phyloP scores from a whole-genome alignment of 2,797 vertebrate genomes.

The Sebastes cheni region DNA sequence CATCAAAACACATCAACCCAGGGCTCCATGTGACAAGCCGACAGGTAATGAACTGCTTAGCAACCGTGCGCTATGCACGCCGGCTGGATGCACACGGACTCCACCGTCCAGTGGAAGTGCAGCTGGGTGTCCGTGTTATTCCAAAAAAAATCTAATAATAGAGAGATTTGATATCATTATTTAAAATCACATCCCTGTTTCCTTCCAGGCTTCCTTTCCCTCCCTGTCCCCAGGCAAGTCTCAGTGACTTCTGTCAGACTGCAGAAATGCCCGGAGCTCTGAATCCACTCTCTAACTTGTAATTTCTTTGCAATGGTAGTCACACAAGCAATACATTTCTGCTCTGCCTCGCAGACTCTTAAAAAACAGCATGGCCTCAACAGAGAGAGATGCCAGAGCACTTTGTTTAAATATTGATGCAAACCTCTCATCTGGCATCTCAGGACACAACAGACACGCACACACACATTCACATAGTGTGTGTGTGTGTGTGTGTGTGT shows the following conservation, averaged over 20 bases:
- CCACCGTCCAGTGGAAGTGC: neutral
- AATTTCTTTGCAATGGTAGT: slow-evolving; percentile 54
- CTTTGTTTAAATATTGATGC: slow-evolving; percentile 82
- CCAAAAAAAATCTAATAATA: neutral
- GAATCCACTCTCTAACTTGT: slow-evolving; percentile 46
- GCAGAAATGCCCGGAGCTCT: slow-evolving; percentile 38
- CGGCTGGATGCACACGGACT: slow-evolving; percentile 21
- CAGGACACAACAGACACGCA: slow-evolving; percentile 37
- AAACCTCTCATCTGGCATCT: slow-evolving; percentile 71
- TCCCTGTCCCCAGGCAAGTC: slow-evolving; percentile 36
- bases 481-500: neutral
- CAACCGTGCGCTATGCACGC: neutral
- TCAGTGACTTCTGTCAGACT: slow-evolving; percentile 49
- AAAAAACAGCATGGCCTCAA: slow-evolving; percentile 57
- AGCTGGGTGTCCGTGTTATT: neutral
- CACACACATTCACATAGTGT: slow-evolving; percentile 6
- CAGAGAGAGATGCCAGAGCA: slow-evolving; percentile 59
- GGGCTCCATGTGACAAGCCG: slow-evolving; percentile 24
- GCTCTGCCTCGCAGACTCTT: slow-evolving; percentile 41
- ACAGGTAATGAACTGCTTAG: slow-evolving; percentile 46
- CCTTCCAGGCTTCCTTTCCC: neutral
- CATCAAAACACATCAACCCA: slow-evolving; percentile 38
- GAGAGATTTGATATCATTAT: slow-evolving; percentile 14
- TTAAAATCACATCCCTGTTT: slow-evolving; percentile 24
- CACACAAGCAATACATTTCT: slow-evolving; percentile 42